These are phyloP conservation scores for Coluber constrictor DNA, from an alignment of 2,797 vertebrate species.

Conservation along the genomic window DNA sequence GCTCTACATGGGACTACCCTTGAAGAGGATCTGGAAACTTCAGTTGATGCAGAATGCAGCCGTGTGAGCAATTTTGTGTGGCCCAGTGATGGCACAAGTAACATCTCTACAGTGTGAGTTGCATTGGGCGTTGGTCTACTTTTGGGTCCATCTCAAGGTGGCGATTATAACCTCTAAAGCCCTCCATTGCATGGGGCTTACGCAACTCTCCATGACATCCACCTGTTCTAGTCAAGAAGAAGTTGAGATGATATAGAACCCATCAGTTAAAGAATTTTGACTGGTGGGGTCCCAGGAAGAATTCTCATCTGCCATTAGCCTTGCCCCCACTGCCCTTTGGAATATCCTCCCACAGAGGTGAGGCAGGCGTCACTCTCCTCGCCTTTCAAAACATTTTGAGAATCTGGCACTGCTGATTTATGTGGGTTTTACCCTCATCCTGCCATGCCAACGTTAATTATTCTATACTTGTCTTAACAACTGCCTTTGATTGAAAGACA, in stretches of 20 bases:
- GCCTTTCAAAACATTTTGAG: not conserved
- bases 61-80: not conserved
- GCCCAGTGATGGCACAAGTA: not conserved
- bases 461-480: not conserved
- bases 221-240: not conserved
- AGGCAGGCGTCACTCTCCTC: not conserved
- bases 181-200: not conserved
- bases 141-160: not conserved
- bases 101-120: not conserved
- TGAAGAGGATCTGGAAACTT: not conserved
- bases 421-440: not conserved
- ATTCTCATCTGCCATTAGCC: not conserved
- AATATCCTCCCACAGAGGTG: not conserved
- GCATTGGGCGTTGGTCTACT: not conserved
- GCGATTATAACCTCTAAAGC: no score
- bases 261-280: not conserved
- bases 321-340: not conserved
- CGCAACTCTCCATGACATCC: not conserved
- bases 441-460: not conserved
- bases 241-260: not conserved
- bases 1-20: not conserved
- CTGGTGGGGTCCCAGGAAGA: not conserved
- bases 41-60: not conserved
- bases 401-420: not conserved
- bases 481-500: not conserved